phyloP scores from a whole-genome alignment of 2,797 vertebrate species.

The Hydrolagus colliei region DNA sequence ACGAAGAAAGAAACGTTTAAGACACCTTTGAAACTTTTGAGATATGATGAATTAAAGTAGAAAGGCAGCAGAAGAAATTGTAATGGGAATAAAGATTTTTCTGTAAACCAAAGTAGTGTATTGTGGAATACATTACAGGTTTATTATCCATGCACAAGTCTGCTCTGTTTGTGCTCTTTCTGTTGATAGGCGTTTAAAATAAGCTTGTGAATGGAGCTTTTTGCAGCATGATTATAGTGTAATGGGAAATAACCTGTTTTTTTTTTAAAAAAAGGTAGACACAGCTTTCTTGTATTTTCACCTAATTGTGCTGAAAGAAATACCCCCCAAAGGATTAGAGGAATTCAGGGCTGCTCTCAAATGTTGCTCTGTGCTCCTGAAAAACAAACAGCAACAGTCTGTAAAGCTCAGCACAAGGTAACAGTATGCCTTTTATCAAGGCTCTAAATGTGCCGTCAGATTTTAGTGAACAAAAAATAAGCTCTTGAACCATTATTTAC shows the following conservation, averaged over 20 bases:
- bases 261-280: slow-evolving; percentile 33
- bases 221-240: neutral
- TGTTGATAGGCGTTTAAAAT: neutral
- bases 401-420: slow-evolving; percentile 46
- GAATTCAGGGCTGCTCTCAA: slow-evolving; percentile 75
- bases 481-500: slow-evolving; percentile 33
- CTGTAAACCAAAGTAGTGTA: neutral
- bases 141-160: neutral
- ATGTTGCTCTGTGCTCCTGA: slow-evolving; percentile 55
- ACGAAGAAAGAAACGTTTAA: too few relatives aligned
- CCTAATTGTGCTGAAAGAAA: slow-evolving; percentile 52
- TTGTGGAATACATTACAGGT: neutral
- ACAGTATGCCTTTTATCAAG: slow-evolving; percentile 58
- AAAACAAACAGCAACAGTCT: slow-evolving; percentile 61
- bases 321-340: slow-evolving; percentile 65
- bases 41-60: too few relatives aligned
- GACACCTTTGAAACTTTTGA: too few relatives aligned
- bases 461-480: slow-evolving; percentile 47
- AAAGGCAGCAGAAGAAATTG: neutral
- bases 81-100: neutral
- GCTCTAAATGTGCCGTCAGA: slow-evolving; percentile 49
- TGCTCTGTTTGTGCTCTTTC: neutral
- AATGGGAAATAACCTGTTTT: slow-evolving; percentile 10
- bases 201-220: neutral
- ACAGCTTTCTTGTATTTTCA: slow-evolving; percentile 37